Evolutionary conservation across 2,888 invertebrate species (phyloP), one percentile per base, ranked within the genome.

Genomic region (Muschampia plurimacula): DNA sequence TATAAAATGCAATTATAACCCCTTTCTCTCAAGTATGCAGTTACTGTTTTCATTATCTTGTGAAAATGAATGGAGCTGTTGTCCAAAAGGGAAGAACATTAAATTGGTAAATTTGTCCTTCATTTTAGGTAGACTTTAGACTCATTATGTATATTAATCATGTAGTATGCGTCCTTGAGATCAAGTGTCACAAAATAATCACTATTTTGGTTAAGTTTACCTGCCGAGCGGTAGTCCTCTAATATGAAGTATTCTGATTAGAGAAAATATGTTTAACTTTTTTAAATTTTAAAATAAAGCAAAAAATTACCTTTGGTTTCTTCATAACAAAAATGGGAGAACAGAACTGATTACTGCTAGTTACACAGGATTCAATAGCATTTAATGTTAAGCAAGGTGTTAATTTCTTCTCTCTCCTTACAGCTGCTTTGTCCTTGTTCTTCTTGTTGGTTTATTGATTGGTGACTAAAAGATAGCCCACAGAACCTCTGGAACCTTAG

Each of bases 91-190:
- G 22, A 52, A 52, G 52, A 52, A 52, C 52, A 52, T 52, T 52
- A 15, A 49, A 49, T n/a, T 49, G 49, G 2, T 49, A 49, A 4
- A 49, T 49, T 49, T 49, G n/a, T 49, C 49, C 49, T n/a, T 49
- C 49, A 49, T n/a, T n/a, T 49, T 49, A 49, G n/a, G n/a, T 49
- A 49, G 2, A n/a, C 7, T n/a, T 49, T 49, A n/a, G 7, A 49
- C 49, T 49, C 49, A n/a, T 49, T 49, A n/a, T 49, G 49, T 49
- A 49, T 49, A 52, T 52, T 52, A 22, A 52, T 52, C 59, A 59
- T 59, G 13, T 59, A 59, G 13, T 59, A 59, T 59, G 59, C 59
- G 32, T 59, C 59, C 13, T 59, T 59, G 28, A 32, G 28, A 59
- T 59, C 59, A 12, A 59, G 10, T 59, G 59, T 32, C 12, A 32